Evolutionary conservation across 2,888 invertebrate genomes (phyloP).

Genomic region (Lycaena phlaeas): DNA sequence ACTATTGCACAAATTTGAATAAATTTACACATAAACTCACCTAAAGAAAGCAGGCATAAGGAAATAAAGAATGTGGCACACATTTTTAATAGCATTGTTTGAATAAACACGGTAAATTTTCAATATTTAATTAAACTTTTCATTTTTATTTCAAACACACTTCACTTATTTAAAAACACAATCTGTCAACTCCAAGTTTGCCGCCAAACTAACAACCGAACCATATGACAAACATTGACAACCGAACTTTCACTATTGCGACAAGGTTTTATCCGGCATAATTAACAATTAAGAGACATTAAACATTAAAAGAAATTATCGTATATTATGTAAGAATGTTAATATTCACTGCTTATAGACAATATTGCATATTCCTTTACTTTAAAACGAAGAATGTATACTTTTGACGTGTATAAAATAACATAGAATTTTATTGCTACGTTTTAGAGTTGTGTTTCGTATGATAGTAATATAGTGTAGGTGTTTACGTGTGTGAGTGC

Average conservation of each 20-base stretch:
- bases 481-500: constrained; percentile 18
- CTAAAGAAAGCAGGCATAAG: constrained; percentile 26
- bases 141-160: constrained; percentile 9
- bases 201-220: constrained; percentile 53
- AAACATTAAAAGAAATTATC: no score
- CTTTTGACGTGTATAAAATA: constrained; percentile 16
- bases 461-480: neutral
- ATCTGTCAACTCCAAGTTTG: constrained; percentile 38
- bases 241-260: constrained; percentile 33
- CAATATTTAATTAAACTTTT: constrained; percentile 5
- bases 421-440: constrained; percentile 2
- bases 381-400: neutral
- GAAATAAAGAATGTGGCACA: constrained; percentile 17
- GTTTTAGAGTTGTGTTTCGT: constrained; percentile 7
- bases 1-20: neutral
- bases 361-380: no score
- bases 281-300: no score
- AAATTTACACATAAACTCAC: constrained; percentile 18
- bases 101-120: no score
- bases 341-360: no score
- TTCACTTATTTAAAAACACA: constrained; percentile 14
- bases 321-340: no score
- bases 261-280: constrained; percentile 34
- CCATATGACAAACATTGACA: constrained; percentile 24
- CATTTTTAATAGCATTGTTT: constrained; percentile 15